Percentiles rank a stretch among this genome's conserved stretches.
phyloP scores from a whole-genome alignment of 2,888 invertebrate species.

The Tetragonula carbonaria region DNA sequence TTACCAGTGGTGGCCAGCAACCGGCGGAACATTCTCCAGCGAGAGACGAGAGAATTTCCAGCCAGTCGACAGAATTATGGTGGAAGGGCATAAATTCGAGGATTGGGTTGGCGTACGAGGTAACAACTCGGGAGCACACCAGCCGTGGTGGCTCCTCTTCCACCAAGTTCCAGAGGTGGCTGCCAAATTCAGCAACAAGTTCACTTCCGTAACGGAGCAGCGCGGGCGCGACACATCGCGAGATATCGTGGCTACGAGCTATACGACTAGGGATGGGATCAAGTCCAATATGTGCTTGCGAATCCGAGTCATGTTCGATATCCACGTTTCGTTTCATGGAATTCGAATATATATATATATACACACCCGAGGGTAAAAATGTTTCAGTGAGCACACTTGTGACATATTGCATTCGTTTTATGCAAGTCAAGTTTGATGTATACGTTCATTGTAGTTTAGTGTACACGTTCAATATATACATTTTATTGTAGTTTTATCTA shows the following conservation, averaged over 20 bases:
- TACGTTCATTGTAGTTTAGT: no score
- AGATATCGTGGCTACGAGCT: slow-evolving; percentile 18
- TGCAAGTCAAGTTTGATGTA: no score
- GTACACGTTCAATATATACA: no score
- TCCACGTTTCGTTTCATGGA: no score
- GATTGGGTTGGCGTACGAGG: neutral
- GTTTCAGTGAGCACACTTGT: no score
- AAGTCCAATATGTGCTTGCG: neutral
- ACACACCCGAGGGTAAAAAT: no score
- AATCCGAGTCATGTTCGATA: no score
- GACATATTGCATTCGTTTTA: no score
- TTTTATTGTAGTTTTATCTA: no score
- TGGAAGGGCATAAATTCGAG: slow-evolving; percentile 22
- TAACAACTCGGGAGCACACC: slow-evolving; percentile 2
- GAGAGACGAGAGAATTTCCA: slow-evolving; percentile 3
- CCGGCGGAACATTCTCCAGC: neutral
- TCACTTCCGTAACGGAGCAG: slow-evolving; percentile 38
- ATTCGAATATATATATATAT: no score
- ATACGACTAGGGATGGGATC: neutral
- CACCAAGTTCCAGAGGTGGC: slow-evolving; percentile 30
- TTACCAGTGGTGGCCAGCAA: neutral
- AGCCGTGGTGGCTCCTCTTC: slow-evolving; percentile 14
- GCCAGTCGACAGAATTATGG: neutral
- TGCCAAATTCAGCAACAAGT: slow-evolving; percentile 69
- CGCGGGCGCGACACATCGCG: neutral